These are phyloP conservation scores for Muscina levida DNA, from an alignment of 2,888 invertebrate genomes.

Conservation along the genomic window DNA sequence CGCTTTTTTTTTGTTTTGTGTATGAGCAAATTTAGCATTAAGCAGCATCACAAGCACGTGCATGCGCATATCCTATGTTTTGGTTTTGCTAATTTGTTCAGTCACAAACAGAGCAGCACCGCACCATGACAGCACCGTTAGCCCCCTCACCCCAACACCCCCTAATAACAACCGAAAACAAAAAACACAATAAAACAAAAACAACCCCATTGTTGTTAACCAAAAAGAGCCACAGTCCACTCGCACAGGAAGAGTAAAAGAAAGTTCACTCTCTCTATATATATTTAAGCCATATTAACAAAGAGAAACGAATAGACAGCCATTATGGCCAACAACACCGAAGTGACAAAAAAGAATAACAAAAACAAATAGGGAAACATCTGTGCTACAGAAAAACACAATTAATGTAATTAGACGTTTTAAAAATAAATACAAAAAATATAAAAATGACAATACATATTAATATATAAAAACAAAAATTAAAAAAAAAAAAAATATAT, in stretches of 20 bases:
- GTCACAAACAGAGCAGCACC: constrained; percentile 6
- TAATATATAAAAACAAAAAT: no score
- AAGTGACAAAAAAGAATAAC: constrained; percentile 21
- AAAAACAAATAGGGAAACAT: constrained; percentile 29
- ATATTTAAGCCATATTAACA: not conserved
- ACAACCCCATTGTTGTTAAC: constrained; percentile 12
- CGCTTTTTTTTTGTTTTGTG: constrained; percentile 14
- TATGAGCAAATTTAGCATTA: not conserved
- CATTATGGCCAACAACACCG: not conserved
- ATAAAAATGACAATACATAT: no score
- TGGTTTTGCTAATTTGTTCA: constrained; percentile 56
- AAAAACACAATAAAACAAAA: constrained; percentile 5
- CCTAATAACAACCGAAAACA: not conserved
- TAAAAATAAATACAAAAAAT: not conserved
- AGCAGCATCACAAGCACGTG: constrained; percentile 4
- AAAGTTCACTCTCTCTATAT: not conserved
- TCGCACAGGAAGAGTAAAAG: not conserved
- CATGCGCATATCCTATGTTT: constrained; percentile 59
- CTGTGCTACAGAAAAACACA: constrained; percentile 1
- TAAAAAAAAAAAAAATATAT: not conserved
- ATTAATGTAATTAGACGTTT: not conserved
- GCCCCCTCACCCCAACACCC: not conserved
- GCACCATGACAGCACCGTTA: not conserved
- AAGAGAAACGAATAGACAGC: not conserved
- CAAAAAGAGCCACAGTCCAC: no score